Evolutionary conservation across 2,797 vertebrate genomes (phyloP).

Genomic region (Melanotaenia pygmaea): DNA sequence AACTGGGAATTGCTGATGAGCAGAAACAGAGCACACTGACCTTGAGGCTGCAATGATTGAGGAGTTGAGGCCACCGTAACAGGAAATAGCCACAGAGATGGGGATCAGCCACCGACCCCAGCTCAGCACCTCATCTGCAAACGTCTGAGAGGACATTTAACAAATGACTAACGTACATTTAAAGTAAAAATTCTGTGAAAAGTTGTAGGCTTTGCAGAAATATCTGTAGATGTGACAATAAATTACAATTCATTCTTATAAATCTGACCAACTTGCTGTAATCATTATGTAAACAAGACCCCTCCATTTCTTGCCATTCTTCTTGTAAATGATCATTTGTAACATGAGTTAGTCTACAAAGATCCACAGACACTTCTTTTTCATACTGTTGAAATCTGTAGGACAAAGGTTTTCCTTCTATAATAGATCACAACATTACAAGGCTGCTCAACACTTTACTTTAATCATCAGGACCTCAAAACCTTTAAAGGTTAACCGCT

Average conservation of each 20-base stretch:
- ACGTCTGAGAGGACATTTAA: slow-evolving; percentile 75
- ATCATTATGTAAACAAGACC: not conserved
- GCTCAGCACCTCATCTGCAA: slow-evolving; percentile 85
- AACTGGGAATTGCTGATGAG: no score
- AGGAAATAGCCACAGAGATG: slow-evolving; percentile 87
- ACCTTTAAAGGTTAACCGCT: no score
- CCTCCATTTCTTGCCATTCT: no score
- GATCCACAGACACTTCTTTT: not conserved
- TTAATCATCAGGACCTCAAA: no score
- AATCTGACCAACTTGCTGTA: not conserved
- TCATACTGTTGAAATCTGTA: no score
- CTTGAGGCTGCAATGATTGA: slow-evolving; percentile 88
- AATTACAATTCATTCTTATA: not conserved
- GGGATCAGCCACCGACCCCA: slow-evolving; percentile 87
- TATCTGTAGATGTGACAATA: not conserved
- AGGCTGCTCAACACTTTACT: no score
- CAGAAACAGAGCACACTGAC: slow-evolving; percentile 54
- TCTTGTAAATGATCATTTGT: no score
- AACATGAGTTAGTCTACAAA: not conserved
- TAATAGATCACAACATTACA: no score
- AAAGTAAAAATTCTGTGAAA: not conserved
- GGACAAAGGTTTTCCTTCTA: no score
- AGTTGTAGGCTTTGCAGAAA: not conserved
- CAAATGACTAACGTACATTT: not conserved
- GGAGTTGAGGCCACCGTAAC: slow-evolving; percentile 88